Evolutionary conservation across 1,140 invertebrate species (phyloP).

Genomic region (Ridgeia piscesae): DNA sequence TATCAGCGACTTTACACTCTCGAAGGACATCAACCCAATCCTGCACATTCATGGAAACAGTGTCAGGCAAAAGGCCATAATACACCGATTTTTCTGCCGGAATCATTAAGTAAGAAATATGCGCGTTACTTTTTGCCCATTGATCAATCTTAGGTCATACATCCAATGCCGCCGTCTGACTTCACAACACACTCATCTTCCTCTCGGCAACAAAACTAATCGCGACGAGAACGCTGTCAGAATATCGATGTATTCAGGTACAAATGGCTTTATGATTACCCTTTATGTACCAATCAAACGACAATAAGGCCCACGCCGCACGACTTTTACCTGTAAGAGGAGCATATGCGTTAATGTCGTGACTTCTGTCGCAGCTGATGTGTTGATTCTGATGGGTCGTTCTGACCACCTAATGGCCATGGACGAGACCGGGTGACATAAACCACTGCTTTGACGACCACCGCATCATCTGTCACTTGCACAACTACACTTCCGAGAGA

Average conservation of each 20-base stretch:
- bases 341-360: neutral
- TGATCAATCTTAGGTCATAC: neutral
- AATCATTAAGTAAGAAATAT: neutral
- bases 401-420: neutral
- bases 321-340: neutral
- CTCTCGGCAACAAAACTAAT: neutral
- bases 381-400: neutral
- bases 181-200: neutral
- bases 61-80: neutral
- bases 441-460: neutral
- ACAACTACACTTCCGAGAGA: neutral
- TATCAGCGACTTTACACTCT: neutral
- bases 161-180: neutral
- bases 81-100: neutral
- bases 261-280: constrained; percentile 5
- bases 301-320: neutral
- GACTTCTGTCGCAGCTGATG: neutral
- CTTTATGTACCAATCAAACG: neutral
- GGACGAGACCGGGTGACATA: neutral
- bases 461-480: neutral
- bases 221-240: neutral
- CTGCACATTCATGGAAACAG: neutral
- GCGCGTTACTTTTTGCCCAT: neutral
- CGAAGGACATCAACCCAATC: neutral
- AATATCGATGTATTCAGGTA: neutral